A percentile compares a stretch with the other conserved stretches of the same genome.
Conservation (phyloP, 2,888 invertebrate species). For the Drosophila infuscata region DNA sequence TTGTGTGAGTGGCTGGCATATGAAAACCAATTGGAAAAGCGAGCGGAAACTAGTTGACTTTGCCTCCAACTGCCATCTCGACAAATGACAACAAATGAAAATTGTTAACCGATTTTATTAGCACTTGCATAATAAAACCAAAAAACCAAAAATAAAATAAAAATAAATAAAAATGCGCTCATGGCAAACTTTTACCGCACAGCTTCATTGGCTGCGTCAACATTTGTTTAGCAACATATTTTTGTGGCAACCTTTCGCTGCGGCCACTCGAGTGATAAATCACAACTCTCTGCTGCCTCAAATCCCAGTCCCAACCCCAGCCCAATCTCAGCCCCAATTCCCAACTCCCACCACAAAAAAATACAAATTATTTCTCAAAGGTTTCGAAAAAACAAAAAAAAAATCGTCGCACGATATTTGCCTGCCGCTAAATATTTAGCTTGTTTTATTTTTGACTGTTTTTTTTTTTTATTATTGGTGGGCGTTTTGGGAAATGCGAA, state of each 20-base stretch:
- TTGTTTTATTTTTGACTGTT: slow-evolving; percentile 26
- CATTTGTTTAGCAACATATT: slow-evolving; percentile 71
- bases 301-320: slow-evolving; percentile 4
- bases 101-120: slow-evolving; percentile 72
- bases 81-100: slow-evolving; percentile 66
- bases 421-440: slow-evolving; percentile 42
- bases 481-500: slow-evolving; percentile 43
- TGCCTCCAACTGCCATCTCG: slow-evolving; percentile 18
- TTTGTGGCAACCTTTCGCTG: slow-evolving; percentile 75
- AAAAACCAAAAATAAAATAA: slow-evolving; percentile 14
- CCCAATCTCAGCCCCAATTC: slow-evolving; percentile 46
- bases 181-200: slow-evolving; percentile 63
- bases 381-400: slow-evolving; percentile 25
- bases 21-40: slow-evolving; percentile 37
- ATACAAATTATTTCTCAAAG: slow-evolving; percentile 40
- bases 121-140: slow-evolving; percentile 71
- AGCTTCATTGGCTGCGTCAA: slow-evolving; percentile 53
- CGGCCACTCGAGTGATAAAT: slow-evolving; percentile 70
- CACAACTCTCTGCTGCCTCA: slow-evolving; percentile 57
- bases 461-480: slow-evolving; percentile 16
- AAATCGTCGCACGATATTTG: slow-evolving; percentile 67
- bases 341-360: slow-evolving; percentile 45
- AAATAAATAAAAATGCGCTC: slow-evolving; percentile 29
- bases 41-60: slow-evolving; percentile 55
- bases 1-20: slow-evolving; percentile 37